These are phyloP conservation scores for Arion vulgaris DNA, from an alignment of 1,140 invertebrate genomes.

Conservation along the genomic window DNA sequence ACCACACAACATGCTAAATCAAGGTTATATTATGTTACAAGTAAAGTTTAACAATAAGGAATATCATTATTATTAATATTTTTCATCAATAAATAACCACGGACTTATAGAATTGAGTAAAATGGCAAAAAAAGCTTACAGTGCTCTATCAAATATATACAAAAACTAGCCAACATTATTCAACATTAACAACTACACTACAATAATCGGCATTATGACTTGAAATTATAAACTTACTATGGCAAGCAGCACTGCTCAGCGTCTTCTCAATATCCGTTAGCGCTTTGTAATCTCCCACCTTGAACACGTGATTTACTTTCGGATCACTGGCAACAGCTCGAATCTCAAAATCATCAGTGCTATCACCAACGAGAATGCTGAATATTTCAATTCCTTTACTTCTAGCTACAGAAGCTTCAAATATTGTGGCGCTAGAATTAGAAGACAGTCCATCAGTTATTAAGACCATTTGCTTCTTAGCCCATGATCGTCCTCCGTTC, in stretches of 20 bases:
- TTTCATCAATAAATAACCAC: too few relatives aligned
- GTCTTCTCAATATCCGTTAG: constrained; percentile 45
- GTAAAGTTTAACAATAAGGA: too few relatives aligned
- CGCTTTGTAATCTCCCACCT: constrained; percentile 50
- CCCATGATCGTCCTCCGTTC: constrained; percentile 48
- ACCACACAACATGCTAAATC: too few relatives aligned
- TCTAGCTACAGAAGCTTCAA: constrained; percentile 46
- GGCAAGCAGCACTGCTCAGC: constrained; percentile 46
- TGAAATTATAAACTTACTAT: constrained; percentile 49
- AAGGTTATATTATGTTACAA: too few relatives aligned
- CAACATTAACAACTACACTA: too few relatives aligned
- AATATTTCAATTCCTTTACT: constrained; percentile 51
- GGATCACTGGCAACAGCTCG: constrained; percentile 50
- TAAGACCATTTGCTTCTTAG: constrained; percentile 52
- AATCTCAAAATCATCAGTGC: constrained; percentile 46
- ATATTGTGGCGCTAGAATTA: constrained; percentile 37
- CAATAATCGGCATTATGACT: too few relatives aligned
- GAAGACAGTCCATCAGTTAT: constrained; percentile 60
- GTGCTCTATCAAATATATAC: too few relatives aligned
- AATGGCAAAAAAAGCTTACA: too few relatives aligned
- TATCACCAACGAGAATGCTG: constrained; percentile 51
- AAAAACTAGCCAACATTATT: too few relatives aligned
- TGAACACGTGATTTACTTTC: constrained; percentile 46
- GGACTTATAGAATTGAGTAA: too few relatives aligned
- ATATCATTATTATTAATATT: too few relatives aligned